Base-by-base conservation (phyloP, 2,888 invertebrate genomes). In the Sylvicola cinctus region DNA sequence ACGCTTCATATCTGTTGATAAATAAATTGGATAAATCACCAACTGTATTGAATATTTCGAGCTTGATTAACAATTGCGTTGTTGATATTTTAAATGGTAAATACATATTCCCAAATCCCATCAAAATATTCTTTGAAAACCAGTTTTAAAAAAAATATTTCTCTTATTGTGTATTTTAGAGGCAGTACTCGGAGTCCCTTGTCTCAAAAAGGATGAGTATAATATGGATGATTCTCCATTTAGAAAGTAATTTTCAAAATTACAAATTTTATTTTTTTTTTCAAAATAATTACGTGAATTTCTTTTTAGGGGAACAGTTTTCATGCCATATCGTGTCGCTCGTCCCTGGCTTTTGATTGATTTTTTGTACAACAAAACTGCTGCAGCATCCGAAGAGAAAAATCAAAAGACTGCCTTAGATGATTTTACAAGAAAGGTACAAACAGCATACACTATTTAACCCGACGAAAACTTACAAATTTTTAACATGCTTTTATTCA, bases 291-390 rank as follows among this genome's bases (percentile, higher is more conserved):
- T 25, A 25, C 11, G 16, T 36, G 6, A 34, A 29, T 8, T 25
- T 25, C 11, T 7, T 49, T 52, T 34, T 43, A 68, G 68, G 38
- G 69, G 70, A 1, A 61, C 67, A 48, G 46, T 68, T 1, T 50
- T 61, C 30, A 50, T 63, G 10, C 54, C 60, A 1, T 54, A 65
- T 25, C 59, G 70, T 23, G 44, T 68, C 11, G 42, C 55, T 0
- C 61, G 57, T 27, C 70, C 70, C 0, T 70, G 70, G 70, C 46
- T 69, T 6, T 46, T 70, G 8, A 46, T 68, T 8, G 62, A 68
- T 38, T 59, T 55, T 41, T 47, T 69, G 38, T 70, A 68, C 44
- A 57, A 58, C 37, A 49, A 63, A 42, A 68, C 70, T 0, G 54
- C 58, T 26, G 45, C 52, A 28, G 66, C 66, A 10, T 52, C 50